Percentiles rank a stretch among this genome's conserved stretches.
phyloP scores from a whole-genome alignment of 2,113 vertebrate genomes.

The Pelusios castaneus region DNA sequence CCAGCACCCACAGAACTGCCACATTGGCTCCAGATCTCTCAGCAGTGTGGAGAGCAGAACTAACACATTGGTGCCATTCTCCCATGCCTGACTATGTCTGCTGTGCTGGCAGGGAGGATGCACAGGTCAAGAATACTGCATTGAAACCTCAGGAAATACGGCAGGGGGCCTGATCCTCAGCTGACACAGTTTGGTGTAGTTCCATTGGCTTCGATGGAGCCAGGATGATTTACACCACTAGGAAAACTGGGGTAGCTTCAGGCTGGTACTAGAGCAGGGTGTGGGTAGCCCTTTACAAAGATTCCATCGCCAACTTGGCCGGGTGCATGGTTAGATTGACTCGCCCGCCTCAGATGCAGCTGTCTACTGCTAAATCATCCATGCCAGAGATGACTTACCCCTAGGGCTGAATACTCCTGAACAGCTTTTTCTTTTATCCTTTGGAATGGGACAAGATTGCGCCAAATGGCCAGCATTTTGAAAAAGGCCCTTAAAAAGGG shows the following conservation, averaged over 20 bases:
- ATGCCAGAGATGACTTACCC: not conserved
- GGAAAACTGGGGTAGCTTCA: not conserved
- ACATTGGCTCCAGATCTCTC: not conserved
- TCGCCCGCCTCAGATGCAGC: not conserved
- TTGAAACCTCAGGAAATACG: not conserved
- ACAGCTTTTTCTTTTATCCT: not conserved
- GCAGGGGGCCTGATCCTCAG: not conserved
- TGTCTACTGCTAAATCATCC: not conserved
- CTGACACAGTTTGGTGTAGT: not conserved
- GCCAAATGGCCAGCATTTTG: not conserved
- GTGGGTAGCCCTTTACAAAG: too few species aligned
- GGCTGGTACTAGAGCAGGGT: not conserved
- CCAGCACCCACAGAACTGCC: accelerated
- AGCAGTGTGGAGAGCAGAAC: not conserved
- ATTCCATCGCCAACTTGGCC: not conserved
- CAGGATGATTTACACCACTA: not conserved
- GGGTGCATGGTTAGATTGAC: not conserved
- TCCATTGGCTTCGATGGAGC: not conserved
- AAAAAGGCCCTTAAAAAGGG: not conserved
- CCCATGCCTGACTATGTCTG: not conserved
- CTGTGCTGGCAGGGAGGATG: not conserved
- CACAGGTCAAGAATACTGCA: not conserved
- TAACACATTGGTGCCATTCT: not conserved
- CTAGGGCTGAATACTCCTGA: not conserved
- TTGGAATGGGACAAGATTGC: not conserved